phyloP scores from a whole-genome alignment of 1,140 invertebrate species.

The Calliphora vicina region DNA sequence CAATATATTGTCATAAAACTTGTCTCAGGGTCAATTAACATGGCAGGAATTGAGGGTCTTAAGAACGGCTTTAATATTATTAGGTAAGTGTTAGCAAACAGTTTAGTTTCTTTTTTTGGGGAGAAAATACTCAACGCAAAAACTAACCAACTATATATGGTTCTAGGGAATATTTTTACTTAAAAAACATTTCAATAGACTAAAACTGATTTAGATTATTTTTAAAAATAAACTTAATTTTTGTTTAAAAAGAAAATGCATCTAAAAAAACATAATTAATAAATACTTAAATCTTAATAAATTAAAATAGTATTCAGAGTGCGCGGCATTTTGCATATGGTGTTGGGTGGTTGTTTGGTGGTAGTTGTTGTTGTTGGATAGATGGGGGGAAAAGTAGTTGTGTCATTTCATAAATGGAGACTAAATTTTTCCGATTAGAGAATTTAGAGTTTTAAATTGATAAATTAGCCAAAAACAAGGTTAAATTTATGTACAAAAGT shows the following conservation, averaged over 20 bases:
- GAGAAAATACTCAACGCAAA: too few relatives aligned
- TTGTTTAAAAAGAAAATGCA: not conserved
- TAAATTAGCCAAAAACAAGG: not conserved
- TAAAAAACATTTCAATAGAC: too few relatives aligned
- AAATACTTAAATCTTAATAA: not conserved
- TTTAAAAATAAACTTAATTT: not conserved
- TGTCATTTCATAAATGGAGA: not conserved
- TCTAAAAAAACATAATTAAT: slow-evolving; percentile 3
- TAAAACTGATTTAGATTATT: too few relatives aligned
- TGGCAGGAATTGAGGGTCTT: too few relatives aligned
- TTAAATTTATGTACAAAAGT: not conserved
- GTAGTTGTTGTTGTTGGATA: not conserved
- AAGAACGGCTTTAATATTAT: too few relatives aligned
- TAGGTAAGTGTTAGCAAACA: too few relatives aligned
- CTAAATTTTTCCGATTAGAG: not conserved
- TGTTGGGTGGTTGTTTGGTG: not conserved
- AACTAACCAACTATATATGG: too few relatives aligned
- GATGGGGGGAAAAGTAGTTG: not conserved
- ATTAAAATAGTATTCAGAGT: not conserved
- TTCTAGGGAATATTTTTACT: too few relatives aligned
- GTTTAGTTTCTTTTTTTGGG: too few relatives aligned
- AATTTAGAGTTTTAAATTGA: not conserved
- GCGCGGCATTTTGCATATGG: slow-evolving; percentile 6
- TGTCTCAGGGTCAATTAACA: too few relatives aligned
- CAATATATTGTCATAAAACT: too few relatives aligned